Evolutionary conservation across 1,140 invertebrate genomes (phyloP).

Genomic region (Caerostris darwini): DNA sequence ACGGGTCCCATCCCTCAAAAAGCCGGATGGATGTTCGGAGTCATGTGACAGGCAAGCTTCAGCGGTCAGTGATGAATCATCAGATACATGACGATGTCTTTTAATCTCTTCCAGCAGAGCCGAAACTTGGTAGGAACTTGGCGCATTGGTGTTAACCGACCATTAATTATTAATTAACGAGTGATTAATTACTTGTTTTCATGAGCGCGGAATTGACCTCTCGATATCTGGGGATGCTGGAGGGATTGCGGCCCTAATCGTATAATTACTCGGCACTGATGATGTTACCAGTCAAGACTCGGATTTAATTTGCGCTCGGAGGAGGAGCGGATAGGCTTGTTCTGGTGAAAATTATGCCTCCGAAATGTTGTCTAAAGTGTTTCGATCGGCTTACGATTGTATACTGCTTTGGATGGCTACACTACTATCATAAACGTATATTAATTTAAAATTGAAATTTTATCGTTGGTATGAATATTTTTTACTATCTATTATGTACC

Average conservation of each 20-base stretch:
- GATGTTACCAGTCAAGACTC: background rate
- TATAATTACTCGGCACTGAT: background rate
- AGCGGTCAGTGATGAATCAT: background rate
- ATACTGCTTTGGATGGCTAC: too few species aligned
- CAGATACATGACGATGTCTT: background rate
- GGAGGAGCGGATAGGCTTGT: background rate
- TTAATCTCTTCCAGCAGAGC: background rate
- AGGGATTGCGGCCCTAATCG: background rate
- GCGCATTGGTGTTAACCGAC: background rate
- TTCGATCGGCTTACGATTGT: too few species aligned
- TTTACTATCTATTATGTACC: too few species aligned
- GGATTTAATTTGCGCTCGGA: slow-evolving; percentile 17
- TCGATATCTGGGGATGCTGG: slow-evolving; percentile 3
- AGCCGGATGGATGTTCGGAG: background rate
- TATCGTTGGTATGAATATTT: too few species aligned
- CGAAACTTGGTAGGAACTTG: background rate
- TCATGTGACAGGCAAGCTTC: background rate
- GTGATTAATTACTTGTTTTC: slow-evolving; percentile 45
- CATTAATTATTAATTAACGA: slow-evolving; percentile 56
- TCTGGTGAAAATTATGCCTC: too few species aligned
- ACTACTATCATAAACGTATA: too few species aligned
- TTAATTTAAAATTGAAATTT: too few species aligned
- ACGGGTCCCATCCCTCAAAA: background rate
- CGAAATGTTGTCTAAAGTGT: too few species aligned
- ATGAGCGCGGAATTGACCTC: background rate